Evolutionary conservation across 2,797 vertebrate species (phyloP), one percentile per base, ranked within the genome.

Genomic region (Cyclopterus lumpus): DNA sequence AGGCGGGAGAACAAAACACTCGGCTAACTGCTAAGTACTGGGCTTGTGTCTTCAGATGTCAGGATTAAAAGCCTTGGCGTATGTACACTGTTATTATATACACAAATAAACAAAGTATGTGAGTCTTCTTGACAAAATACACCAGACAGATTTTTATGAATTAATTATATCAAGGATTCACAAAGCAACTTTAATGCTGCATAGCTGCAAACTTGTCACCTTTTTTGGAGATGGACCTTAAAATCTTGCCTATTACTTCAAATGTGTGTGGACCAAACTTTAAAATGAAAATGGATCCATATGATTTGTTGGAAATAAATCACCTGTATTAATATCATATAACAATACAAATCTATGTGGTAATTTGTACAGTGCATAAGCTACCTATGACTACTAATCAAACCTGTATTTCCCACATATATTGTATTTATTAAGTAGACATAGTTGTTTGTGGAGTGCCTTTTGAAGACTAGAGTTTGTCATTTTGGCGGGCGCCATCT

Each of bases 1-100:
- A 44, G 36, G 64, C 63, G 71, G 3, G 18, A 77, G 77, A 79
- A 73, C 80, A 71, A 82, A 67, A 54, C 14, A 28, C 6, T 22
- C 40, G 20, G 66, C 75, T 89, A 85, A 86, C 88, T 90, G 61
- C 83, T 79, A 84, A 88, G 80, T 75, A 71, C 59, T 11, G 15
- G 51, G 85, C 74, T 76, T 82, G 34, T 74, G 71, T 77, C 79
- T 79, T 79, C 68, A 77, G 75, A 82, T 80, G 83, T 86, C 71
- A 54, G 71, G 79, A 82, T 82, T 75, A 67, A 82, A 80, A 81
- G 71, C n/a, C 0, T 83, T 62, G 60, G 68, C 12, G 7, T 58
- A 30, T n/a, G 8, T 16, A 46, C 22, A 44, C 44, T 74, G 54
- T 59, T 61, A 36, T 51, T 53, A 16, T 28, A 60, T 4, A 51